These are phyloP conservation scores for Polypedilum vanderplanki DNA, from an alignment of 1,140 invertebrate genomes.

Conservation along the genomic window DNA sequence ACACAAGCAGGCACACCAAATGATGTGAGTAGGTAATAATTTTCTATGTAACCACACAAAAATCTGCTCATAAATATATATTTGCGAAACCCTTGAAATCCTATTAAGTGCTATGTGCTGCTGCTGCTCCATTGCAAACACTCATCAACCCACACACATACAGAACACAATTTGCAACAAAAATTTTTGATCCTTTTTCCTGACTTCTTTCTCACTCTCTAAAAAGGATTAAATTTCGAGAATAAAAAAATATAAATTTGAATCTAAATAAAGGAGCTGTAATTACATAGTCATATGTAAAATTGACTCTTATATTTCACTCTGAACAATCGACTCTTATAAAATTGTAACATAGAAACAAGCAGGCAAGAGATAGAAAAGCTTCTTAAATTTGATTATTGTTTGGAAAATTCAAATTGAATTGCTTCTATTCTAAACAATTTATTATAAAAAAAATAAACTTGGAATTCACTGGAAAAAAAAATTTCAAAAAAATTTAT, in stretches of 20 bases:
- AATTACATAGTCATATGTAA: not conserved
- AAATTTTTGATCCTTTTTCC: too few species aligned
- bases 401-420: slow-evolving; percentile 28
- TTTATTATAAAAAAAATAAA: too few species aligned
- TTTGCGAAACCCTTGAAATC: not conserved
- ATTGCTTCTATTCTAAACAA: not conserved
- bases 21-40: too few species aligned
- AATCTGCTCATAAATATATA: not conserved
- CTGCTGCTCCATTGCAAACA: not conserved
- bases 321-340: slow-evolving; percentile 1
- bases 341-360: too few species aligned
- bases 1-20: too few species aligned
- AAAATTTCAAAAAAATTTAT: too few species aligned
- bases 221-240: not conserved
- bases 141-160: not conserved
- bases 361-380: not conserved
- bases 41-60: too few species aligned
- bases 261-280: not conserved
- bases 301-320: not conserved
- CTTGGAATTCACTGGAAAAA: too few species aligned
- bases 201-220: too few species aligned
- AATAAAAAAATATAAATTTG: not conserved
- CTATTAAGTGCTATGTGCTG: not conserved
- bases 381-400: slow-evolving; percentile 28
- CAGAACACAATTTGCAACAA: too few species aligned